phyloP scores from a whole-genome alignment of 2,113 vertebrate genomes.

The Chauna torquata region DNA sequence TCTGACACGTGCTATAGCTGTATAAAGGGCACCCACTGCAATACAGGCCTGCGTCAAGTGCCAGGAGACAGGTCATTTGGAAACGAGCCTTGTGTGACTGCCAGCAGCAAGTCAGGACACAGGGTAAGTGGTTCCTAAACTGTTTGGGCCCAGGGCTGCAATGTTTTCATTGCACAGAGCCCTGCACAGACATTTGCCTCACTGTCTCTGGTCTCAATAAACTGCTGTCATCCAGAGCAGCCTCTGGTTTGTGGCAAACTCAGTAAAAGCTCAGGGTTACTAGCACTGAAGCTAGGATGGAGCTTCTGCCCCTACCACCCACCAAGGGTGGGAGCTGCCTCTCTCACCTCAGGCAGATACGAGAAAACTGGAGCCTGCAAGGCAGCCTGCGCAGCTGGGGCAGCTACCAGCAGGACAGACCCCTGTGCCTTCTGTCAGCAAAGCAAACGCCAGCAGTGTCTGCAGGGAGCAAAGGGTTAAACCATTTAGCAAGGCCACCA shows the following conservation, averaged over 20 bases:
- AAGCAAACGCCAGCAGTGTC: background rate
- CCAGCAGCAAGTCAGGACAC: no score
- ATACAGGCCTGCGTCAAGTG: no score
- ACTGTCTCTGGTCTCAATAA: background rate
- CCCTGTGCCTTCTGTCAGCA: background rate
- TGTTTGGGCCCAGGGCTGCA: no score
- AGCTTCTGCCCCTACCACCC: background rate
- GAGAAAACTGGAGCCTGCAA: background rate
- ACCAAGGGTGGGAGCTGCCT: background rate
- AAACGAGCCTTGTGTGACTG: background rate
- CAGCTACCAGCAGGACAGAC: background rate
- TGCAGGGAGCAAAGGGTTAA: conserved; percentile 1
- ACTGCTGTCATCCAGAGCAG: background rate
- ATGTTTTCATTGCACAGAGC: no score
- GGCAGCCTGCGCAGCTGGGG: background rate
- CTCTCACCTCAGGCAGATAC: background rate
- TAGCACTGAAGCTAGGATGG: background rate
- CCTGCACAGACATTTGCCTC: background rate
- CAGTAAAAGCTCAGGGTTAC: background rate
- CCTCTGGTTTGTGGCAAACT: background rate
- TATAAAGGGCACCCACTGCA: background rate
- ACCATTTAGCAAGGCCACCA: background rate
- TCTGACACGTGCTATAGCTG: background rate
- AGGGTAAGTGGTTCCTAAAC: background rate
- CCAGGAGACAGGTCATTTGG: background rate